Evolutionary conservation across 1,140 invertebrate species (phyloP).

Genomic region (Yoshiicerus persimilis): DNA sequence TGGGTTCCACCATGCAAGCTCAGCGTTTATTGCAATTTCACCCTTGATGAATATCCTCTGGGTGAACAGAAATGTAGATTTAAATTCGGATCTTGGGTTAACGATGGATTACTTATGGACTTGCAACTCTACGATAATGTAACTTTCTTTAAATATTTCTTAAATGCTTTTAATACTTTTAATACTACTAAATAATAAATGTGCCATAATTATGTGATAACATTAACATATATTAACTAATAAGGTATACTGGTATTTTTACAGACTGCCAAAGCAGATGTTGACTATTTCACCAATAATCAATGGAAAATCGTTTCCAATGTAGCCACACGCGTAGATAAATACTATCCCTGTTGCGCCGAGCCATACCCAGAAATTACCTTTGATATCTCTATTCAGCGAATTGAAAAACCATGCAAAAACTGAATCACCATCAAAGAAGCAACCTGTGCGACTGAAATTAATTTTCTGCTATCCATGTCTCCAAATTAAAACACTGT

Average conservation of each 20-base stretch:
- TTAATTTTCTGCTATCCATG: too few species aligned
- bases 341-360: constrained; percentile 41
- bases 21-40: constrained; percentile 25
- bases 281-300: not conserved
- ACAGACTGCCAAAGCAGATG: constrained; percentile 21
- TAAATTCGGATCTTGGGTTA: constrained; percentile 40
- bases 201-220: not conserved
- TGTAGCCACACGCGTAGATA: not conserved
- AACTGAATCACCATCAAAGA: not conserved
- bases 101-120: constrained; percentile 24
- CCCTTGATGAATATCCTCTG: not conserved
- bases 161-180: not conserved
- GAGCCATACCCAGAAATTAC: not conserved
- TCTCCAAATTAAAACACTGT: not conserved
- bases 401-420: not conserved
- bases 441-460: too few species aligned
- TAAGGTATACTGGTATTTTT: too few species aligned
- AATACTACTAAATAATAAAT: not conserved
- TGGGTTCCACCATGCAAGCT: constrained; percentile 44
- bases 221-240: not conserved
- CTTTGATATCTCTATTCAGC: not conserved
- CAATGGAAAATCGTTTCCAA: constrained; percentile 31
- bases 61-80: constrained; percentile 27
- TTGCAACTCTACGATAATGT: constrained; percentile 21
- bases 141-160: not conserved